phyloP scores from a whole-genome alignment of 92 coral and sea anemone genomes.

The Umimayanthus chanpuru region DNA sequence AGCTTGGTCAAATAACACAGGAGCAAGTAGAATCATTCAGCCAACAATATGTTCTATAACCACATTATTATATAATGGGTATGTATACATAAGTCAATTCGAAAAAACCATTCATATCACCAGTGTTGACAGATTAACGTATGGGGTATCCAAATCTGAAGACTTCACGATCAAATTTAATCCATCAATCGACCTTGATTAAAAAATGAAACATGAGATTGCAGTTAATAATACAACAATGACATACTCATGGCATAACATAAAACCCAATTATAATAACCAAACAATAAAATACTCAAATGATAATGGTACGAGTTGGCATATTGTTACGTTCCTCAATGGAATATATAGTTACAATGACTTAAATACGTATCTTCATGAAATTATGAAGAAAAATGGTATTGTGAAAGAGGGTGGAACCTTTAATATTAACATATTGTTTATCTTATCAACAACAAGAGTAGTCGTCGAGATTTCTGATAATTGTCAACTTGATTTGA shows the following conservation, averaged over 20 bases:
- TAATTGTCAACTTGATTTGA: conserved; percentile 8
- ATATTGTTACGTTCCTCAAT: neutral
- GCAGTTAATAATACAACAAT: neutral
- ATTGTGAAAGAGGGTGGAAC: neutral
- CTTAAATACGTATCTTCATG: conserved; percentile 9
- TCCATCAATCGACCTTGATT: conserved; percentile 3
- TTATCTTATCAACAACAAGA: conserved; percentile 1
- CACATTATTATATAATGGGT: too few species aligned
- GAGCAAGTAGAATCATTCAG: too few species aligned
- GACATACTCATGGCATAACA: conserved; percentile 40
- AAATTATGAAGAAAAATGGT: neutral
- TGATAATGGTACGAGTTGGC: conserved; percentile 4
- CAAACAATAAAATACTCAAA: neutral
- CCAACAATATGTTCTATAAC: too few species aligned
- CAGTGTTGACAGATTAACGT: neutral
- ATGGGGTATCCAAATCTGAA: conserved; percentile 19
- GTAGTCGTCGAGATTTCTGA: conserved; percentile 2
- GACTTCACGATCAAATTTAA: conserved; percentile 14
- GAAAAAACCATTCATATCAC: conserved; percentile 3
- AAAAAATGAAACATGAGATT: neutral
- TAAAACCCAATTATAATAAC: neutral
- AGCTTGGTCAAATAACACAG: too few species aligned
- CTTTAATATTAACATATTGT: neutral
- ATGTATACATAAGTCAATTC: too few species aligned
- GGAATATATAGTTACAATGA: neutral